Percentiles rank a stretch among this genome's conserved stretches.
These are phyloP conservation scores for Theristicus caerulescens DNA, from an alignment of 2,113 vertebrate species.

Conservation along the genomic window DNA sequence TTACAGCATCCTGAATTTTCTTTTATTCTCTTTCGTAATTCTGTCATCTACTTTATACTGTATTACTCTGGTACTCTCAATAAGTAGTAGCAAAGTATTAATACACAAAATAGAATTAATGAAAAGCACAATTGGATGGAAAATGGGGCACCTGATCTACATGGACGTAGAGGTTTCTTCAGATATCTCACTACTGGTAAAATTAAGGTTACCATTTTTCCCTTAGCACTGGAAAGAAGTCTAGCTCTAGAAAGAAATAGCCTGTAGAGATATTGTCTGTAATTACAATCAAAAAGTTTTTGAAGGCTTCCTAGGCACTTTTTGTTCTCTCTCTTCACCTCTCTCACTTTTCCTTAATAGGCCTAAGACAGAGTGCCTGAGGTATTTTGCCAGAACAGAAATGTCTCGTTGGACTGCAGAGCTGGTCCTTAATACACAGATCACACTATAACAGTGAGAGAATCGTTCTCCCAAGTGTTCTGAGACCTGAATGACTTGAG, in stretches of 20 bases:
- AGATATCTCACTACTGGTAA: neutral
- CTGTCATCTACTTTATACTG: neutral
- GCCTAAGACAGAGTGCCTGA: neutral
- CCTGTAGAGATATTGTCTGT: conserved; percentile 4
- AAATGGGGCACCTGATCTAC: neutral
- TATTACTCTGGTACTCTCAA: neutral
- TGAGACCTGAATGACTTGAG: neutral
- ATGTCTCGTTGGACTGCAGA: neutral
- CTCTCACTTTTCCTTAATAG: neutral
- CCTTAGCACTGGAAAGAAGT: neutral
- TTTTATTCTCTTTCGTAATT: neutral
- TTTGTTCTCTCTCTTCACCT: neutral
- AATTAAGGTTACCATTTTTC: conserved; percentile 3
- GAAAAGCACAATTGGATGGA: neutral
- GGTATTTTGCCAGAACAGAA: conserved; percentile 6
- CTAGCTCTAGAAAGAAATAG: neutral
- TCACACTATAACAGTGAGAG: neutral
- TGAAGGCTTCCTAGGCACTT: neutral
- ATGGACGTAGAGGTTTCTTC: neutral
- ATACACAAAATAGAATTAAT: neutral
- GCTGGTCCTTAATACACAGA: neutral
- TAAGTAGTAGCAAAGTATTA: neutral
- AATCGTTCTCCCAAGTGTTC: neutral
- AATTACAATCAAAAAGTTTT: conserved; percentile 32
- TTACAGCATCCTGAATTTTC: neutral